Base-by-base conservation (phyloP, 2,888 invertebrate genomes). In the Tinea semifulvella region DNA sequence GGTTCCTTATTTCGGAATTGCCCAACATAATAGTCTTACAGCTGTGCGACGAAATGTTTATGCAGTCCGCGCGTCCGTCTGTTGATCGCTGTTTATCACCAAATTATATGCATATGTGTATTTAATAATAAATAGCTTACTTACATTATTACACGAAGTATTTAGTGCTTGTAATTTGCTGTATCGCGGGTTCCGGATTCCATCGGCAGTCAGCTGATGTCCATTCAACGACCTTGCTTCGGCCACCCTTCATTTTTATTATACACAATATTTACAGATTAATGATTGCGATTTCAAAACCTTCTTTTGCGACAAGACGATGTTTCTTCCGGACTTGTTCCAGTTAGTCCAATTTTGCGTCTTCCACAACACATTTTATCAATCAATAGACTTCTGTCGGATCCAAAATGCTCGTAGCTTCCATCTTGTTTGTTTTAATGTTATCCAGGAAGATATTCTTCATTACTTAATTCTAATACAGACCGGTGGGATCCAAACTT, bases 281-380 rank as follows among this genome's bases (percentile, higher is more conserved):
- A 14, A 3, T 18, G n/a, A 6, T 26, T 25, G 31, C 31, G 31
- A 13, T 31, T 18, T 43, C 38, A 44, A 48, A 49, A 50, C 75
- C 80, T 79, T 55, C 80, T 69, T 52, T 79, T 79, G 54, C 77
- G 66, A 53, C 80, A 80, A 52, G 79, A 79, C 40, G 80, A 80
- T 43, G 80, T 79, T 55, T 79, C 79, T 55, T 70, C 69, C 47
- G 73, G 75, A 52, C 66, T 64, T 48, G 71, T 71, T 56, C 79
- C 79, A 52, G 77, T 75, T 52, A 52, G 61, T 5, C 19, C 42
- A 49, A 80, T 77, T 54, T 60, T 70, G 49, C 79, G 63, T 53
- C 68, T 68, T 56, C 80, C 79, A 63, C 79, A 79, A 63, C 80
- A 80, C 79, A 79, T 80, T 27, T 13, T 27, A 8, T n/a, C 17